Base-by-base conservation (phyloP, 2,888 invertebrate genomes). In the Sycophila texana region DNA sequence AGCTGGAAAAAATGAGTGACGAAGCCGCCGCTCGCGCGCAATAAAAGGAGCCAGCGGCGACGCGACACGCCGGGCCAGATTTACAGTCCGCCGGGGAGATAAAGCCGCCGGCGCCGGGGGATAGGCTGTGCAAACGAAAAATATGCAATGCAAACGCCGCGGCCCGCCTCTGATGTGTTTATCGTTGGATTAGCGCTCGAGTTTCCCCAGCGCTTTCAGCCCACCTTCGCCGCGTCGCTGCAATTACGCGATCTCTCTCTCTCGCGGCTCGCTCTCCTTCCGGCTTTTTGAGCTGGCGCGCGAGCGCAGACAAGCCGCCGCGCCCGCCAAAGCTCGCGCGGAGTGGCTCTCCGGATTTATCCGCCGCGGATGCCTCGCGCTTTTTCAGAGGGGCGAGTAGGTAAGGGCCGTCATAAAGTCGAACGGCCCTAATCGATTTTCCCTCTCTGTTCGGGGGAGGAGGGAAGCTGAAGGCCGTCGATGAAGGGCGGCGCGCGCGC, bases 351-450 rank as follows among this genome's bases (percentile, higher is more conserved):
- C 39, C 39, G 16, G 57, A 72, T 75, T 74, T 53, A 75, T 67
- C 26, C 66, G 39, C 39, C 47, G 18, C 22, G 73, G n/a, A 57
- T 57, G 66, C 61, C 57, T 14, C 49, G 22, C 10, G 68, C 73
- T 73, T 63, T 73, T 76, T 61, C 63, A 63, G 65, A 71, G 73
- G 30, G 55, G 65, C 67, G 58, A 67, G 71, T 71, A 68, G 72
- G 77, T 12, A 18, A 58, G 30, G 61, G 68, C 79, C 77, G 82
- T 80, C 79, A 78, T 80, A 81, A 82, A 82, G 79, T 82, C 63
- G 16, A n/a, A 80, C 55, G 39, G 30, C 79, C 82, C 79, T 87
- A 86, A 88, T 87, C 87, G 86, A 88, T 87, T 86, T 87, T 84
- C 84, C 83, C 39, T 39, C 39, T 39, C 39, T 81, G 73, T 75